phyloP scores from a whole-genome alignment of 1,140 invertebrate genomes.

The Zaprionus camerounensis region DNA sequence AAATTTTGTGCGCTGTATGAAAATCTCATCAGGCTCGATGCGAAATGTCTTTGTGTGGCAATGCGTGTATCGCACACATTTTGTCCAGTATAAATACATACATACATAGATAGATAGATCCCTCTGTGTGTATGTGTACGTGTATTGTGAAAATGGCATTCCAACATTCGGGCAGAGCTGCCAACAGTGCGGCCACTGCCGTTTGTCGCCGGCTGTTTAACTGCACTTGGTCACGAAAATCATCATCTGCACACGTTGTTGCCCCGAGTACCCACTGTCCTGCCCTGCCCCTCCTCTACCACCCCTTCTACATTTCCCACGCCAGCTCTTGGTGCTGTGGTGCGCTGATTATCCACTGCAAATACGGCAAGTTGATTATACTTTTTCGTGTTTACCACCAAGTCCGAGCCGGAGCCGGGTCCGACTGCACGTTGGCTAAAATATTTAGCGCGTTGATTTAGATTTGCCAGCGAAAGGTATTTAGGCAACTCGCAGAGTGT shows the following conservation, averaged over 20 bases:
- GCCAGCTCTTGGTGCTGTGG: conserved; percentile 3
- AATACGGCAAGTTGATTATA: conserved; percentile 81
- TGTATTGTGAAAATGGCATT: conserved; percentile 37
- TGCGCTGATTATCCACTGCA: conserved; percentile 78
- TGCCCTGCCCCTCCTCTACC: background rate
- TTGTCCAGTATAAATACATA: conserved; percentile 20
- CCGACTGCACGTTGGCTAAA: conserved; percentile 66
- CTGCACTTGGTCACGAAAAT: conserved; percentile 82
- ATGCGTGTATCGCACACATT: conserved; percentile 34
- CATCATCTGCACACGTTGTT: conserved; percentile 61
- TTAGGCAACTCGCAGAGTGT: conserved; percentile 54
- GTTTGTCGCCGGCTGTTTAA: conserved; percentile 77
- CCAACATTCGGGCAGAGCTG: conserved; percentile 48
- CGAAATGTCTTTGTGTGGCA: conserved; percentile 18
- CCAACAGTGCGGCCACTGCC: conserved; percentile 52
- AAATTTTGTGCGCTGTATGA: conserved; percentile 20
- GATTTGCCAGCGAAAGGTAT: conserved; percentile 78
- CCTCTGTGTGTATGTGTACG: conserved; percentile 19
- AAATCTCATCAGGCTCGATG: conserved; percentile 66
- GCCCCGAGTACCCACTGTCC: background rate
- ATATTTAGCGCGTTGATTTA: conserved; percentile 82
- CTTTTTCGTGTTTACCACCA: conserved; percentile 75
- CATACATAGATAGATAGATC: conserved; percentile 1
- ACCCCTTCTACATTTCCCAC: background rate
- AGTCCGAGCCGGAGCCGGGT: conserved; percentile 16